A percentile compares a stretch with the other conserved stretches of the same genome.
phyloP scores from a whole-genome alignment of 2,888 invertebrate species.

The Plemyria rubiginata region DNA sequence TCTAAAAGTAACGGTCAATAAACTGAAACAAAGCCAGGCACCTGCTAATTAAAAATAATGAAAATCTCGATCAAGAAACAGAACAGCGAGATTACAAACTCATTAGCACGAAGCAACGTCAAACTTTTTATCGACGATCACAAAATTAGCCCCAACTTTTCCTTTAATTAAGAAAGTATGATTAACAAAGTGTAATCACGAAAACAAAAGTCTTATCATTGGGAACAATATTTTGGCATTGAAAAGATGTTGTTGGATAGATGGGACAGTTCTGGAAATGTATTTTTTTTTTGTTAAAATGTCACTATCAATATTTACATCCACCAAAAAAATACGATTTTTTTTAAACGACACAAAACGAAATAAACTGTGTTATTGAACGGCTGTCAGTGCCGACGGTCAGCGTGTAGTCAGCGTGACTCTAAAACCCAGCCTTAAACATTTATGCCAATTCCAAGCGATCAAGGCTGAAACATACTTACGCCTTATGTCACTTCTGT shows the following conservation, averaged over 20 bases:
- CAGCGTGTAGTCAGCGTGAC: too few species aligned
- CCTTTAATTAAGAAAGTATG: conserved; percentile 83
- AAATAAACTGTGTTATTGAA: too few species aligned
- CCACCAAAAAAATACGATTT: too few species aligned
- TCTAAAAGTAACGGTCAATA: not conserved
- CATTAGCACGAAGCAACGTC: conserved; percentile 66
- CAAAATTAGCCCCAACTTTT: conserved; percentile 75
- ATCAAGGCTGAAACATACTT: too few species aligned
- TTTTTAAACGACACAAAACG: too few species aligned
- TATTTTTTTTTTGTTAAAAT: too few species aligned
- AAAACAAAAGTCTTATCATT: conserved; percentile 82
- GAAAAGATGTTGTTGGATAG: conserved; percentile 25
- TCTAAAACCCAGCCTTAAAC: too few species aligned
- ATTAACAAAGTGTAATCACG: conserved; percentile 82
- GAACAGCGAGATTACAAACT: conserved; percentile 62
- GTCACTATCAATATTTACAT: too few species aligned
- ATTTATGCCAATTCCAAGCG: too few species aligned
- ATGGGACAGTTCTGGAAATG: conserved; percentile 12
- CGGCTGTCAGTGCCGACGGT: too few species aligned
- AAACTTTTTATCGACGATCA: conserved; percentile 74
- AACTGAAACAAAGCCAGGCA: conserved; percentile 28
- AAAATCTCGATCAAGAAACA: conserved; percentile 55
- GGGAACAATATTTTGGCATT: conserved; percentile 49
- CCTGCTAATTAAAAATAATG: conserved; percentile 53
- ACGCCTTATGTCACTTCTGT: conserved; percentile 41